Percentiles rank a stretch among this genome's conserved stretches.
These are phyloP conservation scores for Bradypus variegatus DNA, from an alignment of 2,797 vertebrate genomes.

Conservation along the genomic window DNA sequence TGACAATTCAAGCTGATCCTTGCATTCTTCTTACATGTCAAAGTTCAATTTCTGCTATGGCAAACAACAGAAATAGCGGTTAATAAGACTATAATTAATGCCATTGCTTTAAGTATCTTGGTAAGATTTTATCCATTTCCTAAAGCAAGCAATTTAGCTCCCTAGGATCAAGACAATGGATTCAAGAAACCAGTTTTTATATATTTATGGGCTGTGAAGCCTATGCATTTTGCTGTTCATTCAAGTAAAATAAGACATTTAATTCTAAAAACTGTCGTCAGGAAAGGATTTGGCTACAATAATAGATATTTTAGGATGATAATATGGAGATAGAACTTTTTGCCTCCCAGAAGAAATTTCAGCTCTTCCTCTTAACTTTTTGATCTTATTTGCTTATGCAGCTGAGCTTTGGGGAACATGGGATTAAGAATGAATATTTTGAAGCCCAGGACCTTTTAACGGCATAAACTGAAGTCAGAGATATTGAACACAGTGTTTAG, in stretches of 20 bases:
- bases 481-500: constrained; percentile 63
- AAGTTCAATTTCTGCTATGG: not conserved
- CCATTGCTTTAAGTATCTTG: not conserved
- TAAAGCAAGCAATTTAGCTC: constrained; percentile 2
- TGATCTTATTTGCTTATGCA: constrained; percentile 58
- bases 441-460: constrained; percentile 66
- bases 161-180: not conserved
- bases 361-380: constrained; percentile 37
- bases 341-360: constrained; percentile 51
- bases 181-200: not conserved
- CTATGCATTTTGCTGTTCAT: not conserved
- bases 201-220: not conserved
- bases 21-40: constrained; percentile 14
- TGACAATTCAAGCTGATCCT: not conserved
- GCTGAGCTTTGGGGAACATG: constrained; percentile 52
- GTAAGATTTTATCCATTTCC: constrained; percentile 13
- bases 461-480: constrained; percentile 67
- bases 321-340: constrained; percentile 48
- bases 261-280: constrained; percentile 49
- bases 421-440: constrained; percentile 32
- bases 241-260: constrained; percentile 39
- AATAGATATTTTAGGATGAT: constrained; percentile 60
- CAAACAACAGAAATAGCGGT: constrained; percentile 8
- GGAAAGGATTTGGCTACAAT: constrained; percentile 44
- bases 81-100: not conserved